Conservation (phyloP, 2,888 invertebrate species). For the Lymantria dispar region DNA sequence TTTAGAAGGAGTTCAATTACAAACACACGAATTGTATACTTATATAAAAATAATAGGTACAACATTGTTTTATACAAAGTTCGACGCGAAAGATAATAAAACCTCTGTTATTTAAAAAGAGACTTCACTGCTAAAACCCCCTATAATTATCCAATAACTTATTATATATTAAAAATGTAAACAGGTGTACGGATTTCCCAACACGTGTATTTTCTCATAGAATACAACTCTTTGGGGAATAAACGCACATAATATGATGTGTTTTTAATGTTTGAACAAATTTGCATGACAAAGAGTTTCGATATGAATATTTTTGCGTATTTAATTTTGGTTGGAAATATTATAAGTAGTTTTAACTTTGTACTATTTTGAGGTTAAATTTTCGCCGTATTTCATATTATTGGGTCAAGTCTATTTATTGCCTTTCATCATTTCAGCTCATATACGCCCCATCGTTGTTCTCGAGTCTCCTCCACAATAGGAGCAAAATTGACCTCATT, state of each 20-base stretch:
- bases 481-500: no score
- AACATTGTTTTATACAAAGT: no score
- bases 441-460: no score
- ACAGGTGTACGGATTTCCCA: constrained; percentile 23
- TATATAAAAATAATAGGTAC: no score
- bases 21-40: no score
- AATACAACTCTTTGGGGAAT: constrained; percentile 21
- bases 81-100: background rate
- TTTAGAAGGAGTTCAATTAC: no score
- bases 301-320: constrained; percentile 29
- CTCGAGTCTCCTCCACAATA: no score
- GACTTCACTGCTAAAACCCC: background rate
- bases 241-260: constrained; percentile 26
- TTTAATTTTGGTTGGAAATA: background rate
- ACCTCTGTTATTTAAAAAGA: no score
- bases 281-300: constrained; percentile 35
- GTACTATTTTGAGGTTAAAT: no score
- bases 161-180: constrained; percentile 30
- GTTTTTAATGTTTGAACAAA: constrained; percentile 32
- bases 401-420: no score
- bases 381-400: no score
- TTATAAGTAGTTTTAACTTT: background rate
- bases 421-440: no score
- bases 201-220: constrained; percentile 33
- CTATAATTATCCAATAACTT: constrained; percentile 27